Percentiles rank a stretch among this genome's conserved stretches.
Conservation (phyloP, 2,888 invertebrate species). For the Cephonodes hylas region DNA sequence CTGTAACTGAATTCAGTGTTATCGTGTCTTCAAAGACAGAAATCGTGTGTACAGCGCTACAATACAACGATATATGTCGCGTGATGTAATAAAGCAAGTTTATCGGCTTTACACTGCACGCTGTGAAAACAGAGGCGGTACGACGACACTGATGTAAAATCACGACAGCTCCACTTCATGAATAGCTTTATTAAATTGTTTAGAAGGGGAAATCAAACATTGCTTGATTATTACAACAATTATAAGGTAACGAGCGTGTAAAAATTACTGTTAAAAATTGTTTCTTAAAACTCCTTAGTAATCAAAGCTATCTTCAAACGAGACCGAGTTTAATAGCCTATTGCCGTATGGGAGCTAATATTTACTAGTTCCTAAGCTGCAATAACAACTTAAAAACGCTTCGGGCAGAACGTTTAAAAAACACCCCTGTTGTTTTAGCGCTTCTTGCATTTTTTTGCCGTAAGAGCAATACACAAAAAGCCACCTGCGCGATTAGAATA, state of each 20-base stretch:
- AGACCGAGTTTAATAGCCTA: background rate
- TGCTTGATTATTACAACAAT: background rate
- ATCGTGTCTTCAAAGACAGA: background rate
- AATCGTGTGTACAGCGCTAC: background rate
- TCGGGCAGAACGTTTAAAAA: background rate
- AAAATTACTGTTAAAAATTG: too few species aligned
- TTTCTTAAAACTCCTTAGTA: too few species aligned
- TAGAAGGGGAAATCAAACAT: background rate
- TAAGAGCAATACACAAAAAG: background rate
- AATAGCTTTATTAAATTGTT: background rate
- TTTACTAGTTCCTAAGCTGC: background rate
- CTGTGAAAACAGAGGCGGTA: background rate
- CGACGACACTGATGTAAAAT: background rate
- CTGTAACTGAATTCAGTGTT: background rate
- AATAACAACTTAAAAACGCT: background rate
- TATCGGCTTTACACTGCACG: background rate
- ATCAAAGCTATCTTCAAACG: too few species aligned
- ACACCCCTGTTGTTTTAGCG: background rate
- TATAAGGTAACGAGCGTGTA: too few species aligned
- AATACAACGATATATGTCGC: background rate
- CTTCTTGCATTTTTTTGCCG: background rate
- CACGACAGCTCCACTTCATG: background rate
- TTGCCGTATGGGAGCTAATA: background rate
- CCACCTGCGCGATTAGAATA: constrained; percentile 6
- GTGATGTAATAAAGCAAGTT: background rate